These are phyloP conservation scores for Trachelus iudaicus DNA, from an alignment of 2,888 invertebrate genomes.

Conservation along the genomic window DNA sequence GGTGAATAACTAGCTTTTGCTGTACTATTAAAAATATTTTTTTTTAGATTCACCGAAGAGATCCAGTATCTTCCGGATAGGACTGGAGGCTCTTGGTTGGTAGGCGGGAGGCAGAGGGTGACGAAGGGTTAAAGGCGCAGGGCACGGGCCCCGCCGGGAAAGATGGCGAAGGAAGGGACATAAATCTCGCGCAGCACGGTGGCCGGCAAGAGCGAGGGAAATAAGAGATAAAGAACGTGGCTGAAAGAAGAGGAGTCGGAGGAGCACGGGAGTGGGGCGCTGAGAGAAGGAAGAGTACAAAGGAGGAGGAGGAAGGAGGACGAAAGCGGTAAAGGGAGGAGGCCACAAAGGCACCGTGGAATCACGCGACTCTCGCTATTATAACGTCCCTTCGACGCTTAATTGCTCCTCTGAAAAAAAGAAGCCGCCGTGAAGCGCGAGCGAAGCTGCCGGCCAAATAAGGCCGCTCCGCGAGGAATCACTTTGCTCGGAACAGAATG, in stretches of 20 bases:
- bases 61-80: background rate
- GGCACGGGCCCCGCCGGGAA: background rate
- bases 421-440: conserved; percentile 17
- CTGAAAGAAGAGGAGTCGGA: background rate
- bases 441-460: conserved; percentile 20
- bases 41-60: background rate
- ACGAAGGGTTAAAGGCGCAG: background rate
- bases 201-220: conserved; percentile 15
- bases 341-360: conserved; percentile 21
- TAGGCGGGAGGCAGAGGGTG: background rate
- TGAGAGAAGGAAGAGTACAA: background rate
- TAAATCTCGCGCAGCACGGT: conserved; percentile 7
- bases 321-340: conserved; percentile 13
- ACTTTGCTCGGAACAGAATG: background rate
- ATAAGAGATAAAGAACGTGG: background rate
- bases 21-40: background rate
- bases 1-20: background rate
- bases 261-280: background rate
- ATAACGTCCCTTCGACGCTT: conserved; percentile 21
- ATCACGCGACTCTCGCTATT: conserved; percentile 23
- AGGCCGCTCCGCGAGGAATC: conserved; percentile 6
- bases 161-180: conserved; percentile 5
- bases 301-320: conserved; percentile 9
- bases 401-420: conserved; percentile 21
- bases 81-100: background rate